phyloP scores from a whole-genome alignment of 2,888 invertebrate species.

The Xylocampa areola region DNA sequence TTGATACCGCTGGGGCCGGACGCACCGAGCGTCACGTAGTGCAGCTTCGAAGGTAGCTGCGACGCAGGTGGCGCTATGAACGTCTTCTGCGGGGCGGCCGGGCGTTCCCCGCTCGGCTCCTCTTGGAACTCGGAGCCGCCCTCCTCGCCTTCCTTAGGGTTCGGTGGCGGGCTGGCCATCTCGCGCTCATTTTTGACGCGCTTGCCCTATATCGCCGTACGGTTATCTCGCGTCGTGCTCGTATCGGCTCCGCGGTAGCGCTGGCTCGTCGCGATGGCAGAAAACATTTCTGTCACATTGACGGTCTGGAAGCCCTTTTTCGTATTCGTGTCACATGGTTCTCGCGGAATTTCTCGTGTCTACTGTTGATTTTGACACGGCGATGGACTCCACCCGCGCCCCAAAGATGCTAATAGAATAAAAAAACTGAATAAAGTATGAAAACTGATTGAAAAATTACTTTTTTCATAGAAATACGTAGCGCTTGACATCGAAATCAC shows the following conservation, averaged over 20 bases:
- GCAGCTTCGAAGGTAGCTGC: slow-evolving; percentile 85
- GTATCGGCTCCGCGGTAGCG: slow-evolving; percentile 79
- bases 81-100: slow-evolving; percentile 88
- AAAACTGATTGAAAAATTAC: slow-evolving; percentile 77
- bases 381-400: slow-evolving; percentile 60
- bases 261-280: slow-evolving; percentile 87
- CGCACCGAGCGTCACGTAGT: slow-evolving; percentile 82
- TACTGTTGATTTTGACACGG: slow-evolving; percentile 64
- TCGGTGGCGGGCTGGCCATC: slow-evolving; percentile 90
- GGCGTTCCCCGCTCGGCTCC: slow-evolving; percentile 84
- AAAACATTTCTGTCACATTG: slow-evolving; percentile 90
- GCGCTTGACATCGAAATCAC: slow-evolving; percentile 89
- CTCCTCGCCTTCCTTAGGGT: slow-evolving; percentile 88
- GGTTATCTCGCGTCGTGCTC: slow-evolving; percentile 82
- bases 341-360: slow-evolving; percentile 81
- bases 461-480: slow-evolving; percentile 87
- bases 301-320: slow-evolving; percentile 89
- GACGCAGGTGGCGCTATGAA: slow-evolving; percentile 85
- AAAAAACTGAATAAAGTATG: slow-evolving; percentile 71
- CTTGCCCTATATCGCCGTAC: slow-evolving; percentile 84
- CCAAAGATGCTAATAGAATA: slow-evolving; percentile 68
- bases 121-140: slow-evolving; percentile 83
- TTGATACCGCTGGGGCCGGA: slow-evolving; percentile 87
- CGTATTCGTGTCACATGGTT: slow-evolving; percentile 90
- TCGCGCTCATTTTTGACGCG: slow-evolving; percentile 88